These are phyloP conservation scores for Cosmia trapezina DNA, from an alignment of 2,888 invertebrate species.

Conservation along the genomic window DNA sequence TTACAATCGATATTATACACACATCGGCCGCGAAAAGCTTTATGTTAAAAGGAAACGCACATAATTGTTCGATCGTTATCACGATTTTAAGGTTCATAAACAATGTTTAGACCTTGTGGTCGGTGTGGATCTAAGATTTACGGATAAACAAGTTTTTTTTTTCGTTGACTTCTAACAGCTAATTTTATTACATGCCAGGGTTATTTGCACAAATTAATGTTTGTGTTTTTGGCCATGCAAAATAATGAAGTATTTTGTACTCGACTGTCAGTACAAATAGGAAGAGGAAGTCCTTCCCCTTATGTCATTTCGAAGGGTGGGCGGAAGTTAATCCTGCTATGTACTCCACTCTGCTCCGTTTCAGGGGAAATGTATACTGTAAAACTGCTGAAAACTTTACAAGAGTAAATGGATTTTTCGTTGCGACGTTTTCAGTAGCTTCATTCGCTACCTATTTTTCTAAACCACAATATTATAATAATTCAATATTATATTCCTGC, in stretches of 20 bases:
- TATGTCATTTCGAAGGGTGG: not conserved
- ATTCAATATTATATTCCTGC: not conserved
- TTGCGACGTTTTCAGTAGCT: too few relatives aligned
- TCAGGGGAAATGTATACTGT: not conserved
- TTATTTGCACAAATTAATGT: slow-evolving; percentile 2
- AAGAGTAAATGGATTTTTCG: not conserved
- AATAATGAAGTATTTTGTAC: slow-evolving; percentile 2
- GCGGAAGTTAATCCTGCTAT: not conserved
- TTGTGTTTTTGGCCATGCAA: slow-evolving; percentile 7
- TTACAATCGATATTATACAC: slow-evolving; percentile 24
- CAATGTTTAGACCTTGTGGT: slow-evolving; percentile 37
- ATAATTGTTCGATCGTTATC: slow-evolving; percentile 32
- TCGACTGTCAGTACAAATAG: not conserved
- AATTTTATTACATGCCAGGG: slow-evolving; percentile 17
- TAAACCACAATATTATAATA: not conserved
- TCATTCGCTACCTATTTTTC: not conserved
- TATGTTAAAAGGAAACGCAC: slow-evolving; percentile 35
- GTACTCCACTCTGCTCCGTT: not conserved
- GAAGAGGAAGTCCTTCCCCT: slow-evolving; percentile 2
- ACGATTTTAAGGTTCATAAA: slow-evolving; percentile 16
- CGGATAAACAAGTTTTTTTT: slow-evolving; percentile 5
- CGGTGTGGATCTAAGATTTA: slow-evolving; percentile 29
- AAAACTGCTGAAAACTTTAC: not conserved
- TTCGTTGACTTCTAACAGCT: not conserved
- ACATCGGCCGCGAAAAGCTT: slow-evolving; percentile 33